Base-by-base conservation (phyloP, 2,113 vertebrate species). In the Heptranchias perlo region DNA sequence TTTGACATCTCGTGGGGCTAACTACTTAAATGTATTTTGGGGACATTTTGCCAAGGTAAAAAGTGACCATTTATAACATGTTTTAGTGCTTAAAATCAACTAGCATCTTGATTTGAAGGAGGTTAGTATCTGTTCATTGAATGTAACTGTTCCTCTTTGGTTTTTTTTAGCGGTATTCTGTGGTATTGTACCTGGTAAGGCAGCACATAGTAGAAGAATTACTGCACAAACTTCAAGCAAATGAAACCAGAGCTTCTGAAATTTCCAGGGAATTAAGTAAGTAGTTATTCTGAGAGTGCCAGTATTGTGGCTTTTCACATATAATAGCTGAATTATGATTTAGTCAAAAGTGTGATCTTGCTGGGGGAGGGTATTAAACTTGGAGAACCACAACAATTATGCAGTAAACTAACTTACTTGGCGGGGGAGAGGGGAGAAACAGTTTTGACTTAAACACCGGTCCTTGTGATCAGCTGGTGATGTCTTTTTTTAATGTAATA, bases 31-130 rank as follows among this genome's bases (percentile, higher is more conserved):
- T 0, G 97, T 99, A 96, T 99, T 99, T 96, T 99, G 99, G 99
- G 99, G 99, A 25, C 99, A 99, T 97, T 99, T 99, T 0, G 99
- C 99, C 97, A 99, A 99, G 98, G 99, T 99, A 97, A 64, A 73
- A 18, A 47, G n/a, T 86, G 49, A 61, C 49, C 6, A 52, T 52
- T 96, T 58, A 54, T 6, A 16, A 69, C 39, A n/a, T 62, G 8
- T n/a, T 54, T 84, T 65, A 52, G 35, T 96, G 7, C 96, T 96
- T 61, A 78, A 96, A 64, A 25, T 47, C 2, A 25, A 47, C 14
- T 16, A n/a, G 16, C n/a, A 31, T 0, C 16, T 61, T 67, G 18
- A 94, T 94, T 11, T 94, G 62, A 94, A 92, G 58, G 16, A 39
- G 61, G 39, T 47, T 67, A 67, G 93, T 93, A n/a, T 0, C 21